Percentiles rank a stretch among this genome's conserved stretches.
These are phyloP conservation scores for Drosophila obscura DNA, from an alignment of 1,140 invertebrate species.

Conservation along the genomic window DNA sequence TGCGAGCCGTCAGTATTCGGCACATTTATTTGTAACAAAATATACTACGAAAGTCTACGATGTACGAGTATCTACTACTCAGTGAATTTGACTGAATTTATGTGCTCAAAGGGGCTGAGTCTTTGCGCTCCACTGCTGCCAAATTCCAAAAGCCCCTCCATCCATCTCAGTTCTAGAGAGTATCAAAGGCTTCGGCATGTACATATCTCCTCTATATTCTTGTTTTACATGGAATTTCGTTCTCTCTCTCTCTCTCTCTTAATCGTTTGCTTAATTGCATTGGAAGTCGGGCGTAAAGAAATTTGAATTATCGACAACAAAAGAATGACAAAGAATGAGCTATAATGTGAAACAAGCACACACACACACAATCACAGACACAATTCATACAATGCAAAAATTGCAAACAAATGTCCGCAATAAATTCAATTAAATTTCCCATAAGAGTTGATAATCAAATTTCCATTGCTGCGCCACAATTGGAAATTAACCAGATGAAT, in stretches of 20 bases:
- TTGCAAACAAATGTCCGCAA: constrained; percentile 49
- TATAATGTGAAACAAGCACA: background rate
- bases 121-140: too few species aligned
- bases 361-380: background rate
- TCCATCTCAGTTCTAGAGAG: too few species aligned
- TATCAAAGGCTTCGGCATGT: too few species aligned
- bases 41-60: too few species aligned
- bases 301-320: constrained; percentile 55
- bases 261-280: constrained; percentile 64
- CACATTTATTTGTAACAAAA: too few species aligned
- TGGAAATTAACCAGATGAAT: constrained; percentile 15
- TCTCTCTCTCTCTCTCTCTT: background rate
- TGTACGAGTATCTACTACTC: too few species aligned
- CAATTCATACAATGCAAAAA: constrained; percentile 6
- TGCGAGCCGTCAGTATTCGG: too few species aligned
- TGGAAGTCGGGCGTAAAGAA: constrained; percentile 65
- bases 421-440: constrained; percentile 70
- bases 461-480: constrained; percentile 21
- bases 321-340: constrained; percentile 2
- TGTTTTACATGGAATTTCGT: background rate
- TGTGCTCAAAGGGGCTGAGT: too few species aligned
- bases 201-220: background rate
- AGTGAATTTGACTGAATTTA: too few species aligned
- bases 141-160: too few species aligned
- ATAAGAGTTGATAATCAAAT: constrained; percentile 61